Percentiles rank a stretch among this genome's conserved stretches.
Conservation (phyloP, 2,888 invertebrate species). For the Nysson spinosus region DNA sequence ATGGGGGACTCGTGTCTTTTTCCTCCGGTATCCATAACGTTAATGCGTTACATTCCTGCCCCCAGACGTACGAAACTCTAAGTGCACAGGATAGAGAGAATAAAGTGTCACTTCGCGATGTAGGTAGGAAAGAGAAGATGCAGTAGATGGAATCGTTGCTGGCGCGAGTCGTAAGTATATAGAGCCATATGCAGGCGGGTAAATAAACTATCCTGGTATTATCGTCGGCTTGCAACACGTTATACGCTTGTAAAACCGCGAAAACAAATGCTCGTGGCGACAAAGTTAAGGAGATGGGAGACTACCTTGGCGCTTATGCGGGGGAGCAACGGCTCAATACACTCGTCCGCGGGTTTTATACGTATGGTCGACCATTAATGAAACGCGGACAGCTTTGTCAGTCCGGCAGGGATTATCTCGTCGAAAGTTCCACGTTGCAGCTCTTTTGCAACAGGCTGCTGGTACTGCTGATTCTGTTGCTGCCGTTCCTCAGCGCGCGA, state of each 20-base stretch:
- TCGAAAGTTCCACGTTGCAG: conserved; percentile 40
- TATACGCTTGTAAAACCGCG: conserved; percentile 63
- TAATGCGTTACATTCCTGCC: conserved; percentile 67
- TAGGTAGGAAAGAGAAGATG: conserved; percentile 2
- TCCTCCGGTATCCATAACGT: conserved; percentile 69
- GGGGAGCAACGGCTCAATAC: conserved; percentile 44
- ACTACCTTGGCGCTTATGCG: conserved; percentile 4
- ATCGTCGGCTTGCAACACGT: conserved; percentile 58
- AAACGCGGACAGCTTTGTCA: conserved; percentile 68
- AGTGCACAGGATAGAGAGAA: conserved; percentile 35
- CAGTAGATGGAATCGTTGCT: conserved; percentile 21
- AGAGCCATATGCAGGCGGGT: conserved; percentile 20
- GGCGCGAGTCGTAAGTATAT: conserved; percentile 15
- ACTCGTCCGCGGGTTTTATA: conserved; percentile 57
- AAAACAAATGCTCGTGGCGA: conserved; percentile 59
- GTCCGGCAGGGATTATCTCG: conserved; percentile 61
- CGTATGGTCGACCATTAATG: conserved; percentile 61
- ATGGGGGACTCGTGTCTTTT: conserved; percentile 58
- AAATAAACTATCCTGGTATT: conserved; percentile 63
- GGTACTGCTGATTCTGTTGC: conserved; percentile 24
- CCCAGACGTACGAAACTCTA: conserved; percentile 31
- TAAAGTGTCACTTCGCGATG: conserved; percentile 7
- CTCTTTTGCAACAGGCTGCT: conserved; percentile 42
- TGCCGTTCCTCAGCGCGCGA: conserved; percentile 5
- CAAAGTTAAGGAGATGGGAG: conserved; percentile 40